Evolutionary conservation across 2,888 invertebrate genomes (phyloP).

Genomic region (Nomada flava): DNA sequence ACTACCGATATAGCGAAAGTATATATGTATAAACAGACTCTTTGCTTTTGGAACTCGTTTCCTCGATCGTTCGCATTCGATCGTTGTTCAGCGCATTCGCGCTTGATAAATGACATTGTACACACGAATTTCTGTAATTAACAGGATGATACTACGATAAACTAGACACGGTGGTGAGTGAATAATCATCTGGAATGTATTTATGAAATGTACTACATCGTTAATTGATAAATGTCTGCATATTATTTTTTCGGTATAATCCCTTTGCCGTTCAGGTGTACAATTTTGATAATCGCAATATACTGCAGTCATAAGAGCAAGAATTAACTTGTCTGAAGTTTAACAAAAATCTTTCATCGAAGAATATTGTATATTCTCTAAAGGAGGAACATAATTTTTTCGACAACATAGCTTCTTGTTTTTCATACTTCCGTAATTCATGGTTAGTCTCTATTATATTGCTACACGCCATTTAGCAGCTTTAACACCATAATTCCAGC

Average conservation of each 20-base stretch:
- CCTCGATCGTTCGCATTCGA: not conserved
- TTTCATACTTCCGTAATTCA: not conserved
- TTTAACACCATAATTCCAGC: slow-evolving; percentile 8
- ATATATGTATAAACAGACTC: slow-evolving; percentile 8
- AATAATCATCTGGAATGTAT: too few species aligned
- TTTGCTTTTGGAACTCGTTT: slow-evolving; percentile 23
- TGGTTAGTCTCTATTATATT: slow-evolving; percentile 29
- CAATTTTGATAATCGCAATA: slow-evolving; percentile 33
- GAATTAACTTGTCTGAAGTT: slow-evolving; percentile 7
- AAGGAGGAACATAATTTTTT: slow-evolving; percentile 23
- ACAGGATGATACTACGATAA: too few species aligned
- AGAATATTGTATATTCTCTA: slow-evolving; percentile 29
- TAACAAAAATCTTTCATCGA: slow-evolving; percentile 1
- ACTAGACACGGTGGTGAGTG: too few species aligned
- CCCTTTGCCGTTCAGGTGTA: not conserved
- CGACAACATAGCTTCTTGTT: not conserved
- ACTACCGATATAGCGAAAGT: slow-evolving; percentile 5
- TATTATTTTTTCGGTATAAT: too few species aligned
- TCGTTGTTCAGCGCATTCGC: not conserved
- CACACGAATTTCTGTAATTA: too few species aligned
- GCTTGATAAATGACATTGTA: too few species aligned
- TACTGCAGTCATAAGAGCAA: not conserved
- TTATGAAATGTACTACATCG: too few species aligned
- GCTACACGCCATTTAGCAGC: not conserved
- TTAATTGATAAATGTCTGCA: too few species aligned